phyloP scores from a whole-genome alignment of 2,888 invertebrate genomes.

The Apeira syringaria region DNA sequence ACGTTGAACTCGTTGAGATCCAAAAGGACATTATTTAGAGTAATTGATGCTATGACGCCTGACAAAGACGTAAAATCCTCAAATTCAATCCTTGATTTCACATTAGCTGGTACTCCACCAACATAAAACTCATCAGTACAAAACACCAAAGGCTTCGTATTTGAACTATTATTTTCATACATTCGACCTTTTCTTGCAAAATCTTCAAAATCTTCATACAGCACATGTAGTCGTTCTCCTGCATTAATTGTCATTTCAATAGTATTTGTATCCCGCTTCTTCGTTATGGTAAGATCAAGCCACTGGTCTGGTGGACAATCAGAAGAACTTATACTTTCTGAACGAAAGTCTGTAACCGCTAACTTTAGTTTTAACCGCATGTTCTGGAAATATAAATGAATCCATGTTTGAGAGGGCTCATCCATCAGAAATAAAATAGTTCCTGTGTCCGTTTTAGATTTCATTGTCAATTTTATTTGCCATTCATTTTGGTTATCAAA shows the following conservation, averaged over 20 bases:
- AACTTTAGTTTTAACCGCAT: constrained; percentile 65
- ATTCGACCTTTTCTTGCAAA: background rate
- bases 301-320: constrained; percentile 63
- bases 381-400: constrained; percentile 61
- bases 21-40: constrained; percentile 49
- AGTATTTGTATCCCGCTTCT: constrained; percentile 55
- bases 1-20: constrained; percentile 56
- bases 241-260: constrained; percentile 67
- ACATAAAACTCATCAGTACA: constrained; percentile 66
- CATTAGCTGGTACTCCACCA: constrained; percentile 54
- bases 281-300: constrained; percentile 62
- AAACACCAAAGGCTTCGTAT: constrained; percentile 27
- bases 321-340: constrained; percentile 60
- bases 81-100: constrained; percentile 33
- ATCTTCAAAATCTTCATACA: constrained; percentile 32
- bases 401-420: constrained; percentile 46
- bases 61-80: constrained; percentile 54
- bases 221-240: constrained; percentile 62
- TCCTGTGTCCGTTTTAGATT: constrained; percentile 59
- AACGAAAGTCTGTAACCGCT: constrained; percentile 44
- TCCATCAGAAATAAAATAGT: constrained; percentile 59
- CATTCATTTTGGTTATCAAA: constrained; percentile 60
- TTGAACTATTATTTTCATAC: background rate
- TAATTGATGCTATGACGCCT: constrained; percentile 59
- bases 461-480: constrained; percentile 64